phyloP scores from a whole-genome alignment of 2,113 vertebrate species.

The Psilopogon haemacephalus region DNA sequence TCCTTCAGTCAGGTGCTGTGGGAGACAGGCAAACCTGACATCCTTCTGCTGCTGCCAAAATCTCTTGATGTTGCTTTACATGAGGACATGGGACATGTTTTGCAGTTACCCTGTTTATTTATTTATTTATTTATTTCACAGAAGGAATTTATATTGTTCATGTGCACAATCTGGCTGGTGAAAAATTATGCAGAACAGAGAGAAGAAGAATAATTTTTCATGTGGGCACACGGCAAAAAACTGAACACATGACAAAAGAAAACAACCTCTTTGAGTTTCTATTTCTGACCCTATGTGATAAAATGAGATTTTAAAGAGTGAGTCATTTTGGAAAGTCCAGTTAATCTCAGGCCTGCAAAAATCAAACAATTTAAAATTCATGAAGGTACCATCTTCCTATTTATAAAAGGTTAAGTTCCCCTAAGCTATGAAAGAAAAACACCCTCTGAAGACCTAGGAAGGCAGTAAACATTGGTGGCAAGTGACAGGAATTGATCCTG shows the following conservation, averaged over 20 bases:
- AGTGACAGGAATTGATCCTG: slow-evolving; percentile 86
- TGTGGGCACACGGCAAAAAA: neutral
- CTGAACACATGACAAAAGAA: neutral
- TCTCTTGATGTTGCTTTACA: neutral
- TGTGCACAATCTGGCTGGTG: neutral
- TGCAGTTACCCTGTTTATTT: neutral
- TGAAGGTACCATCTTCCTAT: slow-evolving; percentile 75
- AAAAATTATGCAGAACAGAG: neutral
- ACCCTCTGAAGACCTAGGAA: slow-evolving; percentile 76
- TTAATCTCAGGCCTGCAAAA: slow-evolving; percentile 57
- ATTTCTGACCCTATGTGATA: neutral
- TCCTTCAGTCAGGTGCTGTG: neutral
- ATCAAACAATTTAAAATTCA: slow-evolving; percentile 81
- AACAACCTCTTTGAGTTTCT: neutral
- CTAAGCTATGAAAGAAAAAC: slow-evolving; percentile 78
- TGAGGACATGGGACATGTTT: neutral
- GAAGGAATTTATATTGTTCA: neutral
- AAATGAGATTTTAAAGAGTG: neutral
- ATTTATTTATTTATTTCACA: neutral
- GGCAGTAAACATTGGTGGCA: slow-evolving; percentile 84
- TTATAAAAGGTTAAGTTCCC: slow-evolving; percentile 84
- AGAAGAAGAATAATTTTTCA: neutral
- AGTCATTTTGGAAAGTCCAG: neutral
- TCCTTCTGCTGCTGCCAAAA: neutral
- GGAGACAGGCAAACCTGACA: neutral